These are phyloP conservation scores for Agonopterix subpropinquella DNA, from an alignment of 2,888 invertebrate genomes.

Conservation along the genomic window DNA sequence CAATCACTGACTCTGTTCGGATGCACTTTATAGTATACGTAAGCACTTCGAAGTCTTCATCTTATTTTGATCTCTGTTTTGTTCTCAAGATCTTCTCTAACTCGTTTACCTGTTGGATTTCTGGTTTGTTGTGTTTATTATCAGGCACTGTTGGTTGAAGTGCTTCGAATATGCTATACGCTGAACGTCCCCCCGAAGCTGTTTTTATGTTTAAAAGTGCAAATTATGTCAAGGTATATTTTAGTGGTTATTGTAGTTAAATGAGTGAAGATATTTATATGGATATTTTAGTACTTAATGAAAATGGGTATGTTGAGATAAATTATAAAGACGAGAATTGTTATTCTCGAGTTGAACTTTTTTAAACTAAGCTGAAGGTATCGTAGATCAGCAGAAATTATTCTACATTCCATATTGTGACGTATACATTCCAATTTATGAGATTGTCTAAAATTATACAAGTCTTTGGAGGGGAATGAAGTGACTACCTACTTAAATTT, in stretches of 20 bases:
- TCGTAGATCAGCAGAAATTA: constrained; percentile 22
- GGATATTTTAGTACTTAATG: constrained; percentile 68
- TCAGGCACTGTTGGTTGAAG: constrained; percentile 28
- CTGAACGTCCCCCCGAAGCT: constrained; percentile 73
- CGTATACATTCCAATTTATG: constrained; percentile 48
- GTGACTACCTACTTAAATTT: constrained; percentile 51
- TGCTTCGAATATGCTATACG: constrained; percentile 62
- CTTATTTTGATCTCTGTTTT: constrained; percentile 8
- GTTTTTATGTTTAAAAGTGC: constrained; percentile 58
- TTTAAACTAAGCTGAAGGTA: constrained; percentile 16
- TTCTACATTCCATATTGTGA: constrained; percentile 50
- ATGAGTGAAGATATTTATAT: constrained; percentile 60
- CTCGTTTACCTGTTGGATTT: neutral
- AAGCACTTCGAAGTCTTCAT: constrained; percentile 60
- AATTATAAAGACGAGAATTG: constrained; percentile 22
- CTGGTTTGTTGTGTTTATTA: neutral
- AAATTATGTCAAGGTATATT: constrained; percentile 64
- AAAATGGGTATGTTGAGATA: constrained; percentile 43
- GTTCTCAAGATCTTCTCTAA: neutral
- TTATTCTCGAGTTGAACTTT: constrained; percentile 23
- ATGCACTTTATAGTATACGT: constrained; percentile 52
- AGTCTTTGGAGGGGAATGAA: constrained; percentile 61
- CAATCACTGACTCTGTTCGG: constrained; percentile 42
- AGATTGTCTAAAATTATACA: constrained; percentile 32
- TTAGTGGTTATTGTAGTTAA: constrained; percentile 59